Conservation (phyloP, 2,797 vertebrate genomes). For the Brotula barbata region DNA sequence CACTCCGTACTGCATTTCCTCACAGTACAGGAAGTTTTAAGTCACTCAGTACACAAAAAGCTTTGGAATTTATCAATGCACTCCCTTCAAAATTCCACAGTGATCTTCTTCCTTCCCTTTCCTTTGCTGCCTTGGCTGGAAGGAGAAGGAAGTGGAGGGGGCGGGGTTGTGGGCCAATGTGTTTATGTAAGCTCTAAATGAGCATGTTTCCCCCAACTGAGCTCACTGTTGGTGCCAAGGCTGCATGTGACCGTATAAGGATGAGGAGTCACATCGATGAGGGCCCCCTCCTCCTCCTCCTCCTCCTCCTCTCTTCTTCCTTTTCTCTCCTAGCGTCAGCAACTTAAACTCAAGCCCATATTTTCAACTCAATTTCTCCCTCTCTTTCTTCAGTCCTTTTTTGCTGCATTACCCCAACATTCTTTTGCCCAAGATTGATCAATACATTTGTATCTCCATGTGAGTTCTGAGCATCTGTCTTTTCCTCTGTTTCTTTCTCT, state of each 20-base stretch:
- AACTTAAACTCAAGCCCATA: constrained; percentile 32
- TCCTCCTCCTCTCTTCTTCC: constrained; percentile 30
- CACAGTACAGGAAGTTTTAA: constrained; percentile 33
- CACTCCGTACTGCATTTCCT: constrained; percentile 36
- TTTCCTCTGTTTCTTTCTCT: constrained; percentile 20
- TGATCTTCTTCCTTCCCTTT: constrained; percentile 58
- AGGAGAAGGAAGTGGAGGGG: constrained; percentile 21
- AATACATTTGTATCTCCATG: constrained; percentile 3
- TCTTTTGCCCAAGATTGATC: neutral
- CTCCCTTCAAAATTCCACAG: constrained; percentile 73
- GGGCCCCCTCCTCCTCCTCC: constrained; percentile 1
- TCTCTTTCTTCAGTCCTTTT: constrained; percentile 22
- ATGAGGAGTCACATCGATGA: constrained; percentile 62
- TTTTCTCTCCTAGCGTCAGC: constrained; percentile 42
- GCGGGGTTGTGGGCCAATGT: constrained; percentile 48
- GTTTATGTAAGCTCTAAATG: constrained; percentile 79
- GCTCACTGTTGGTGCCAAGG: constrained; percentile 56
- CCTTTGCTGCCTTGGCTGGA: constrained; percentile 39
- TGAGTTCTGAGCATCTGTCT: constrained; percentile 6
- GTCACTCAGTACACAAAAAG: constrained; percentile 42
- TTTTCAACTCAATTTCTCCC: constrained; percentile 14
- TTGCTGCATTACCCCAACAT: constrained; percentile 5
- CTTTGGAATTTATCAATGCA: constrained; percentile 66
- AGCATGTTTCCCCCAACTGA: constrained; percentile 68
- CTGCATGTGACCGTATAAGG: constrained; percentile 81